A percentile compares a stretch with the other conserved stretches of the same genome.
Evolutionary conservation across 2,888 invertebrate genomes (phyloP).

Genomic region (Napeogenes inachia): DNA sequence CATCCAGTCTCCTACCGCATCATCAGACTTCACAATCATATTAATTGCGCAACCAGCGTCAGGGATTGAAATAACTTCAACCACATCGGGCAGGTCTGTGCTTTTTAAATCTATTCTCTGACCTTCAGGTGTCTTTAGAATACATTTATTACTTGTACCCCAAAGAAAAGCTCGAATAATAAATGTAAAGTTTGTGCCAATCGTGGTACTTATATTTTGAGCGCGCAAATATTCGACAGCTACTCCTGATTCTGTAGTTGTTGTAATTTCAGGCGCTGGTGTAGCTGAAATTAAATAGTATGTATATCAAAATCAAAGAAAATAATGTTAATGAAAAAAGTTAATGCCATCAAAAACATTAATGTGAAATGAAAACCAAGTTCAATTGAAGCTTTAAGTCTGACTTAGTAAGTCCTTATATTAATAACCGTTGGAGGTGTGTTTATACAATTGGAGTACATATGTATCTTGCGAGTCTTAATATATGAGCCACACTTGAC

Average conservation of each 20-base stretch:
- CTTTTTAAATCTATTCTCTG: slow-evolving; percentile 41
- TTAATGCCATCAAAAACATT: too few species aligned
- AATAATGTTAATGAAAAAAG: not conserved
- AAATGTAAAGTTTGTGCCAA: slow-evolving; percentile 36
- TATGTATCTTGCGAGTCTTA: too few species aligned
- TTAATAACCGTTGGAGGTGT: too few species aligned
- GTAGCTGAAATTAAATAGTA: not conserved
- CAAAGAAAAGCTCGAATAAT: slow-evolving; percentile 31
- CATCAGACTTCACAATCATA: slow-evolving; percentile 40
- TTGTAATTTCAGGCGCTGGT: slow-evolving; percentile 4
- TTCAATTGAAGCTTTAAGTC: too few species aligned
- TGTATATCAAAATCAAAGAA: not conserved
- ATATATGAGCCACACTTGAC: too few species aligned
- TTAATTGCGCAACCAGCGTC: slow-evolving; percentile 46
- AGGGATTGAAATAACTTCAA: slow-evolving; percentile 38
- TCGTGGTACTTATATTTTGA: slow-evolving; percentile 21
- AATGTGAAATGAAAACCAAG: too few species aligned
- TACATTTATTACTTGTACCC: slow-evolving; percentile 44
- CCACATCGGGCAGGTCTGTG: slow-evolving; percentile 37
- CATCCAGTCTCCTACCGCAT: slow-evolving; percentile 53
- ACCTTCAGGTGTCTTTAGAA: slow-evolving; percentile 47
- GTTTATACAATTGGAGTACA: too few species aligned
- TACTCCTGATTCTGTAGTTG: slow-evolving; percentile 1
- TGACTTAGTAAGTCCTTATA: too few species aligned
- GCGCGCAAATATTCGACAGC: slow-evolving; percentile 21